These are phyloP conservation scores for Leucozona laternaria DNA, from an alignment of 2,888 invertebrate species.

Conservation along the genomic window DNA sequence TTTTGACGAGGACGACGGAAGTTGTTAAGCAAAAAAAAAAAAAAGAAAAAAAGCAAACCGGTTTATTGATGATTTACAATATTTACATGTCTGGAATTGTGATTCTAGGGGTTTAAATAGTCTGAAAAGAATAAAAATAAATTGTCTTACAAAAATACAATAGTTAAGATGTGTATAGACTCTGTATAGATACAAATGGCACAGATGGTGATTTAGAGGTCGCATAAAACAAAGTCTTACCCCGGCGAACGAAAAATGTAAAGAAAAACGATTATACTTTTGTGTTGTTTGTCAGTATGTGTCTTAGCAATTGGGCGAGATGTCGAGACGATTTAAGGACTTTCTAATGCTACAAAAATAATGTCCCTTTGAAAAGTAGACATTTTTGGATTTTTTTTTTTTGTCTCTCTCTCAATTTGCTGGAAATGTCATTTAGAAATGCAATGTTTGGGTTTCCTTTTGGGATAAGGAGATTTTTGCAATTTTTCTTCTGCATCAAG, in stretches of 20 bases:
- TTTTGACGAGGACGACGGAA: conserved; percentile 43
- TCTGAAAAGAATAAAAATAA: conserved; percentile 9
- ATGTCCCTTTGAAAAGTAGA: conserved; percentile 36
- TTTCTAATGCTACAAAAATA: conserved; percentile 56
- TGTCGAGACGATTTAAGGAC: conserved; percentile 47
- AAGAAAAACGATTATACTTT: conserved; percentile 2
- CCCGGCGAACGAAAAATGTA: not conserved
- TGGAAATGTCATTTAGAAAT: conserved; percentile 18
- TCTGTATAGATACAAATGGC: conserved; percentile 25
- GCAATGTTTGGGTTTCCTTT: conserved; percentile 38
- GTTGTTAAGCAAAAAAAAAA: conserved; percentile 30
- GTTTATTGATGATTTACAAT: conserved; percentile 53
- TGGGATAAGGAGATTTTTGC: conserved; percentile 59
- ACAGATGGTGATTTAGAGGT: conserved; percentile 62
- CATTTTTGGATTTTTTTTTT: not conserved
- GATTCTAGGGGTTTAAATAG: conserved; percentile 19
- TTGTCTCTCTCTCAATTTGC: not conserved
- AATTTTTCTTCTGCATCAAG: conserved; percentile 37
- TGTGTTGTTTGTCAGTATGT: conserved; percentile 37
- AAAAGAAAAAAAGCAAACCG: too few relatives aligned
- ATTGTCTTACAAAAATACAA: conserved; percentile 24
- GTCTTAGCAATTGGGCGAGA: conserved; percentile 55
- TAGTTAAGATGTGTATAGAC: not conserved
- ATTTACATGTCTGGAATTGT: conserved; percentile 49
- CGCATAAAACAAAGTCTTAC: conserved; percentile 42